Conservation (phyloP, 2,797 vertebrate genomes). For the Artibeus lituratus region DNA sequence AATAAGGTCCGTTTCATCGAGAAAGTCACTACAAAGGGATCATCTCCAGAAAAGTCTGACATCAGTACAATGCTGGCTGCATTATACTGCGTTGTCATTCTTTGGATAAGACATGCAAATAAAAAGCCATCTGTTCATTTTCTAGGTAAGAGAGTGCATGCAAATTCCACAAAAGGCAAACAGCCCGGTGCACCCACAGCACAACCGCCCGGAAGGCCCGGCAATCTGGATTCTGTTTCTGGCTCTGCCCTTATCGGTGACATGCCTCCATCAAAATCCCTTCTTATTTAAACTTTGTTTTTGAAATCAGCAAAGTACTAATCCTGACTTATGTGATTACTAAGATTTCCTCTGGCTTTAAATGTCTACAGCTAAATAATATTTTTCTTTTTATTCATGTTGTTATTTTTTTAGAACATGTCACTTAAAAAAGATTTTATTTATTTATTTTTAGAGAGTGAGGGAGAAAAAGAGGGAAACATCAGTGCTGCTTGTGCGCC, state of each 20-base stretch:
- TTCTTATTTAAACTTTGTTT: background rate
- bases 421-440: no score
- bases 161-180: background rate
- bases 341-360: background rate
- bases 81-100: background rate
- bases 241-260: background rate
- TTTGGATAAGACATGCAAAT: background rate
- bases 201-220: no score
- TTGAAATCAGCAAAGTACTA: background rate
- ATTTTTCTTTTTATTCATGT: background rate
- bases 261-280: background rate
- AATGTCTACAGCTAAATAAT: background rate
- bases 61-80: accelerated
- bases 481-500: no score
- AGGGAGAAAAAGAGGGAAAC: no score
- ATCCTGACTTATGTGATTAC: background rate
- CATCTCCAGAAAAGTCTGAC: background rate
- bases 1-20: background rate
- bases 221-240: background rate
- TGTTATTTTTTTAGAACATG: no score
- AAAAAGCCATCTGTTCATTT: background rate
- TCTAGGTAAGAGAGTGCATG: background rate
- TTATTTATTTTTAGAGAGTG: no score
- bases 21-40: background rate
- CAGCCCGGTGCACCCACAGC: background rate